These are phyloP conservation scores for Morinoia aosen DNA, from an alignment of 2,888 invertebrate species.

Conservation along the genomic window DNA sequence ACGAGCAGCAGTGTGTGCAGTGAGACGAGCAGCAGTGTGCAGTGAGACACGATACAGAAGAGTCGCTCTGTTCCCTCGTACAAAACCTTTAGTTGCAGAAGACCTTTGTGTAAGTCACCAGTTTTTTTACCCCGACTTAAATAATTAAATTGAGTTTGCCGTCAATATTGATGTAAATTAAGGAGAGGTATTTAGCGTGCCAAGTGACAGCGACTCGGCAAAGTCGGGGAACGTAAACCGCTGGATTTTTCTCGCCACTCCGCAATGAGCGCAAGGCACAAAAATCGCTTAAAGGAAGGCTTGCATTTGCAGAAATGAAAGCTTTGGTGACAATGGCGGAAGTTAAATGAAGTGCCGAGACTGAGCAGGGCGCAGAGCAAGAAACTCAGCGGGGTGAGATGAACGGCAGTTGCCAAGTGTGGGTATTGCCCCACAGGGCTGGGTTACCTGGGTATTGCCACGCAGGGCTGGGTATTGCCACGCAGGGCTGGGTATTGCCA, in stretches of 20 bases:
- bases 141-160: neutral
- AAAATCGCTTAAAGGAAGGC: neutral
- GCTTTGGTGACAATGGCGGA: neutral
- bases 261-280: neutral
- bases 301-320: constrained; percentile 10
- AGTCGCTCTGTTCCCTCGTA: no score
- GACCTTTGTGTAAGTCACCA: no score
- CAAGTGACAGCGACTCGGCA: neutral
- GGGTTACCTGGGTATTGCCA: no score
- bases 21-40: no score
- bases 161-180: neutral
- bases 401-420: no score
- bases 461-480: no score
- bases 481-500: no score
- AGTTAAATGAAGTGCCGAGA: constrained; percentile 12
- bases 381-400: no score
- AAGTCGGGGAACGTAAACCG: neutral
- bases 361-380: neutral
- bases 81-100: no score
- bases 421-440: no score
- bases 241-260: neutral
- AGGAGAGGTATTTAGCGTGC: neutral
- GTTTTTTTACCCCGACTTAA: neutral
- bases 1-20: no score
- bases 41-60: no score